Evolutionary conservation across 1,140 invertebrate genomes (phyloP), one percentile per base, ranked within the genome.

Genomic region (Drosophila rhopaloa): DNA sequence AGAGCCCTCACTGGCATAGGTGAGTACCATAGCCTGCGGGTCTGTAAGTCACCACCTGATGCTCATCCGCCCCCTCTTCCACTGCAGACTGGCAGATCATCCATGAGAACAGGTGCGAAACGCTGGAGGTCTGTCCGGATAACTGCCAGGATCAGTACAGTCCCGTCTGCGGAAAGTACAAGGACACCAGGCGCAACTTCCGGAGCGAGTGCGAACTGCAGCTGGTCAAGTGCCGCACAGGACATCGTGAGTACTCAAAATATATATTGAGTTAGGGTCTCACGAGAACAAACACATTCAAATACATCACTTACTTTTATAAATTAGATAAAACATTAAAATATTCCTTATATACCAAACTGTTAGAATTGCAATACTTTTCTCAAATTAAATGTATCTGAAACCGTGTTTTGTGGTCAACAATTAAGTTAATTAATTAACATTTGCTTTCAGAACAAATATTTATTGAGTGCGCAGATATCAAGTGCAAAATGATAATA

Each of bases 51-150:
- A 9, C 1, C 8, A 0, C 4, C 10, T 24, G 8, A 1, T 6
- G 1, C 9, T 14, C 3, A 24, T 16, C 6, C 2, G 11, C 1
- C 5, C 5, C 13, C 0, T 27, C 5, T 19, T 0, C 10, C 4
- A 2, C 38, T 55, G 0, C 13, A 86, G 82, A 67, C 24, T 86
- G 71, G 62, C 40, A 60, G 24, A 73, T 88, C n/a, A 56, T 83
- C 0, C 75, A 73, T n/a, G 44, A 65, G 13, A 76, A 76, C 6
- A 46, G 58, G 0, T 86, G 82, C 29, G 73, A 67, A 11, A 71
- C 56, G 0, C 19, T 72, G 43, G 68, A 72, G 29, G 43, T 58
- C 3, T 72, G 68, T 5, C 68, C 68, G 10, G 66, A 68, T 0
- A 47, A 50, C 10, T 72, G 68, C 14, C 37, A 48, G 5, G 55